Evolutionary conservation across 2,797 vertebrate genomes (phyloP), one percentile per base, ranked within the genome.

Genomic region (Eulemur coronatus): DNA sequence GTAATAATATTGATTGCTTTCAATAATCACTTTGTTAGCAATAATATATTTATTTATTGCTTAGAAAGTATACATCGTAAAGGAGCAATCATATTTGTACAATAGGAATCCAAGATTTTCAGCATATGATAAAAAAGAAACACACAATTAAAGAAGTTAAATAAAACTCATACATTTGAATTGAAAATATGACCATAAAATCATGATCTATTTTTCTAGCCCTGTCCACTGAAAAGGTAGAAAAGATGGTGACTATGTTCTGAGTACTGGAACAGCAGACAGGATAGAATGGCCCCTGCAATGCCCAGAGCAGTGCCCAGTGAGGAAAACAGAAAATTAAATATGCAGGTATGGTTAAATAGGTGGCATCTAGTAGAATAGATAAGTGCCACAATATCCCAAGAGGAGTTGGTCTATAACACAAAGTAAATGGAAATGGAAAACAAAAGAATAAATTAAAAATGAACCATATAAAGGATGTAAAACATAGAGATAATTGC

Each of bases 11-110:
- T 28, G 0, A 57, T 72, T 84, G 9, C n/a, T 55, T 79, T 79
- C 55, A 69, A 33, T 75, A 89, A 72, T 26, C 4, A 46, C 20
- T 70, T 75, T 89, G 33, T 63, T 95, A 90, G 35, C 41, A 90
- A 65, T 57, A 61, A 73, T 91, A 84, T 55, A 93, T 67, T 79
- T 92, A 65, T 92, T 80, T 73, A 70, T 72, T 52, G 11, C 63
- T 76, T 94, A 90, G 33, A 95, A 96, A 48, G 17, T 35, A 84
- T 76, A 38, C 20, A 82, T 50, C 78, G 9, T 70, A 95, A 93
- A 73, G 43, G 69, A 72, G 18, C 28, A 76, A 87, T 80, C 84
- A 88, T 67, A 67, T n/a, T 89, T 93, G 41, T 46, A 15, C 72
- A 86, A 93, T 57, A 94, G 70, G 12, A 12, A 84, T 24, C 43